Conservation (phyloP, 2,888 invertebrate genomes). For the Smittia aterrima region DNA sequence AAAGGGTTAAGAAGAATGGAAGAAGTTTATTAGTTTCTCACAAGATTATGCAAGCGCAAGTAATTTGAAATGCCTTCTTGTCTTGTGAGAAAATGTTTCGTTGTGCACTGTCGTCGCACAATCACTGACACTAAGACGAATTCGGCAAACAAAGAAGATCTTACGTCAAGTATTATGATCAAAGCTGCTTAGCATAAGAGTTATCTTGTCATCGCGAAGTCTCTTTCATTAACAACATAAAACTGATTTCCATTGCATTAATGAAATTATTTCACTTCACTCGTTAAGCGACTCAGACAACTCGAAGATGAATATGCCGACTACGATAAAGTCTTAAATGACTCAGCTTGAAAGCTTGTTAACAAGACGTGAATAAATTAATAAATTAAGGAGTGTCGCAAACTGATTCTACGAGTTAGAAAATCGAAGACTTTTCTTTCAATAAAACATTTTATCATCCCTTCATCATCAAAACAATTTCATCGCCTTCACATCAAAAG, state of each 20-base stretch:
- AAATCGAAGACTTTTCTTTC: background rate
- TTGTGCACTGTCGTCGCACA: background rate
- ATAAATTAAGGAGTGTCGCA: conserved; percentile 8
- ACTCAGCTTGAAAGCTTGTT: conserved; percentile 27
- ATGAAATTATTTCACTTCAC: background rate
- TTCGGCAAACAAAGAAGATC: background rate
- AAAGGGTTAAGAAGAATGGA: conserved; percentile 14
- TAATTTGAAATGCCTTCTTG: background rate
- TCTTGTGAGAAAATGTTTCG: background rate
- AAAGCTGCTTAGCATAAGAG: conserved; percentile 3
- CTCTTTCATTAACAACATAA: background rate
- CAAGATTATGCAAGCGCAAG: background rate
- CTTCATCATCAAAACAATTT: background rate
- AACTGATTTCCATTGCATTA: background rate
- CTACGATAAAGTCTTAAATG: background rate
- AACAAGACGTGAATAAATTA: conserved; percentile 40
- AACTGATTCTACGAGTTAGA: background rate
- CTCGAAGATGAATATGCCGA: background rate
- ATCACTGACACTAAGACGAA: background rate
- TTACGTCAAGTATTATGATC: background rate
- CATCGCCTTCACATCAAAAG: conserved; percentile 13
- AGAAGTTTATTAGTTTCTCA: conserved; percentile 5
- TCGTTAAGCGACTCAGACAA: background rate
- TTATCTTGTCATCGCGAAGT: background rate
- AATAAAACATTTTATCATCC: background rate